Evolutionary conservation across 2,888 invertebrate species (phyloP), one percentile per base, ranked within the genome.

Genomic region (Epirrhoe tristata): DNA sequence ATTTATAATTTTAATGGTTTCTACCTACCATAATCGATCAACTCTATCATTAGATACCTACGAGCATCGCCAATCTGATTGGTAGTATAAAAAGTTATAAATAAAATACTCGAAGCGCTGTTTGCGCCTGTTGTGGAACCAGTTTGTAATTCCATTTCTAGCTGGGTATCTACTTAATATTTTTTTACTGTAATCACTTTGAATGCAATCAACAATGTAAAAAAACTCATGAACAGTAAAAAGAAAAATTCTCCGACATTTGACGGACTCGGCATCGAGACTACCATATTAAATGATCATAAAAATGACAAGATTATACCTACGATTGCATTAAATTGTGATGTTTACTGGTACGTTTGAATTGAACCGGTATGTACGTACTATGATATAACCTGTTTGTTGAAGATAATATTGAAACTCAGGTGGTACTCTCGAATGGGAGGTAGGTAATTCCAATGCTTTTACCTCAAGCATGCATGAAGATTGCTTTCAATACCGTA

Each of bases 281-380:
- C 60, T 73, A 60, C 68, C 67, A 69, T 71, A 73, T 74, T 70
- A 72, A 74, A 72, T 71, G 59, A 64, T 64, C 67, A 73, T 74
- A 70, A 74, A 74, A 67, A 46, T 71, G 74, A 71, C 72, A 71
- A 71, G 71, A 67, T 70, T 63, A 67, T 67, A 16, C 53, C 53
- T 63, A 58, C 59, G 66, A 66, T 63, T 54, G 54, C 65, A 72
- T 68, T 74, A 72, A 71, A 72, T 43, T 64, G 39, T 58, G 60
- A 55, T 70, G 61, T 74, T 74, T 71, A 74, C 66, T 52, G 55
- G 64, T 66, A 69, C 48, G 62, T 60, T 62, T 17, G 64, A 66
- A 67, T 59, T 67, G 63, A 72, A 73, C 71, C 67, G 65, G 70
- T 67, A 66, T 48, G 32, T 58, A 63, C 50, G 31, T 16, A 57